Conservation (phyloP, 2,888 invertebrate genomes). For the Euproctis similis region DNA sequence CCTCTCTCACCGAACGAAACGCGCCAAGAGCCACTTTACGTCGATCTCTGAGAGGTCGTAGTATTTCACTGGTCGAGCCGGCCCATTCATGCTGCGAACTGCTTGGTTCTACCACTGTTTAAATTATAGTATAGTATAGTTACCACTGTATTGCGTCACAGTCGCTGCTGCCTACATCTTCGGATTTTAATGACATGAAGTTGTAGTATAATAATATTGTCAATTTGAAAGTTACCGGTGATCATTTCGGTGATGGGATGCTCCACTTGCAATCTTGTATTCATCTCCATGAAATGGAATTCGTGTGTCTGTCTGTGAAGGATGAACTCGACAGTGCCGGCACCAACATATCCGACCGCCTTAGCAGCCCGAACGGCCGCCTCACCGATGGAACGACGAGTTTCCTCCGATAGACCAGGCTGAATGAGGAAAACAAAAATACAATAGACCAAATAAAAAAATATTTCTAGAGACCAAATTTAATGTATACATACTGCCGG, state of each 20-base stretch:
- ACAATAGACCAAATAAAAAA: neutral
- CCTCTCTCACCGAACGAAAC: no score
- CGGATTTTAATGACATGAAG: no score
- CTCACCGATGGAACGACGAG: constrained; percentile 85
- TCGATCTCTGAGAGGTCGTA: no score
- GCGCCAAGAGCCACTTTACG: no score
- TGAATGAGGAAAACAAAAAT: constrained; percentile 57
- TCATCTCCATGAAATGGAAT: constrained; percentile 99
- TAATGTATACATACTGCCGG: constrained; percentile 82
- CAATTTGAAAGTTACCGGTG: constrained; percentile 85
- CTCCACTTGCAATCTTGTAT: constrained; percentile 95
- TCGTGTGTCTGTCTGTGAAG: constrained; percentile 88
- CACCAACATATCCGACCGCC: constrained; percentile 97
- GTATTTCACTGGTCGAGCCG: no score
- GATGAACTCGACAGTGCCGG: constrained; percentile 99
- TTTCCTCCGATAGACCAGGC: constrained; percentile 88
- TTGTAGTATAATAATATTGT: no score
- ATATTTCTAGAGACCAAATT: neutral
- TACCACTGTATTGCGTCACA: neutral
- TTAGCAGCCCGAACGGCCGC: constrained; percentile 95
- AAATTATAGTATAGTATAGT: no score
- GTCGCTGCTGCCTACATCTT: no score
- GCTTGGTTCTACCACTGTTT: no score
- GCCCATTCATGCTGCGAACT: no score
- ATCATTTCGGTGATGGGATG: constrained; percentile 99